phyloP scores from a whole-genome alignment of 1,140 invertebrate genomes.

The Trachelipus rathkii region DNA sequence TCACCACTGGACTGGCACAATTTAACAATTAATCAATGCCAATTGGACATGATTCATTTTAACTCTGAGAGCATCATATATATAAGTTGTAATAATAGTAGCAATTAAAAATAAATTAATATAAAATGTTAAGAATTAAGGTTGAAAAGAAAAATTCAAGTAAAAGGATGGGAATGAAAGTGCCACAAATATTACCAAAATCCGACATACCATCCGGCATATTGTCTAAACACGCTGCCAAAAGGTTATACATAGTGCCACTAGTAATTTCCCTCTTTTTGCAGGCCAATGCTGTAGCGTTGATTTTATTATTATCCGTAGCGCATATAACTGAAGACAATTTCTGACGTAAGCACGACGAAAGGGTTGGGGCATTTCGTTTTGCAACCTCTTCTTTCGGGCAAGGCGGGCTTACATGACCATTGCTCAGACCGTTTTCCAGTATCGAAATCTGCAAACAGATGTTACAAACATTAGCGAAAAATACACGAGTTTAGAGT shows the following conservation, averaged over 20 bases:
- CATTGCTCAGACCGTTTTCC: conserved; percentile 36
- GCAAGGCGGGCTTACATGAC: background rate
- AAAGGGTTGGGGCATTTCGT: conserved; percentile 32
- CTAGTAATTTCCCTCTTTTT: conserved; percentile 47
- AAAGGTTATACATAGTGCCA: conserved; percentile 46
- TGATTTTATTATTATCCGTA: conserved; percentile 37
- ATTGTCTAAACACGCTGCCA: conserved; percentile 45
- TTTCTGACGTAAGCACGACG: conserved; percentile 38
- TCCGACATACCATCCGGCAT: conserved; percentile 46
- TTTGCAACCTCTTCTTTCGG: conserved; percentile 7
- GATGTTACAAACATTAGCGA: too few species aligned
- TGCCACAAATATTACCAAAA: conserved; percentile 1
- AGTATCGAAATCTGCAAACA: conserved; percentile 36
- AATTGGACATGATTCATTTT: too few species aligned
- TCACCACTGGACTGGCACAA: too few species aligned
- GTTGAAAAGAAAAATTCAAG: too few species aligned
- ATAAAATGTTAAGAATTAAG: too few species aligned
- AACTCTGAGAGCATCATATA: too few species aligned
- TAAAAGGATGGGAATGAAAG: background rate
- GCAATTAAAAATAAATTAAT: too few species aligned
- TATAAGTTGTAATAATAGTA: too few species aligned
- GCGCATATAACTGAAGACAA: conserved; percentile 42
- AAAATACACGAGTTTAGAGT: too few species aligned
- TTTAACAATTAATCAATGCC: too few species aligned
- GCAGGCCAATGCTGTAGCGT: conserved; percentile 26